Percentiles rank a stretch among this genome's conserved stretches.
These are phyloP conservation scores for Psittacula derbiana DNA, from an alignment of 2,797 vertebrate species.

Conservation along the genomic window DNA sequence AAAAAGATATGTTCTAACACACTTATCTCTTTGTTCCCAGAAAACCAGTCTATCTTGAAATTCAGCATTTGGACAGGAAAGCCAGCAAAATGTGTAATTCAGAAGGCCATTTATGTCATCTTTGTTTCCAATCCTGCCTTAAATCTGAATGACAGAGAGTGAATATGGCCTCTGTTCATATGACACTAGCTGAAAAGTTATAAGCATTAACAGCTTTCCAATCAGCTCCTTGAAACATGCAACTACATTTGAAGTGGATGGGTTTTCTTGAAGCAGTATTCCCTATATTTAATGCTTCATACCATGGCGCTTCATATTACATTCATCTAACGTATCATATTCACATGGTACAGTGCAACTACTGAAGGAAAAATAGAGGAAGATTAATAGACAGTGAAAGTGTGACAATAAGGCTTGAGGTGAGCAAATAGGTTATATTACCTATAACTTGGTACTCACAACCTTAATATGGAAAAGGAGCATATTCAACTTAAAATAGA, in stretches of 20 bases:
- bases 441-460: not conserved
- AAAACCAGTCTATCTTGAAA: constrained; percentile 15
- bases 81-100: not conserved
- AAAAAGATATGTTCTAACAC: not conserved
- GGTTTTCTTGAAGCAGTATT: not conserved
- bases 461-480: not conserved
- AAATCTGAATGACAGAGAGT: not conserved
- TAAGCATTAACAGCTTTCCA: not conserved
- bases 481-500: not conserved
- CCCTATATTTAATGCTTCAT: not conserved
- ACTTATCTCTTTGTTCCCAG: not conserved
- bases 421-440: not conserved
- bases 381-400: not conserved
- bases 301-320: not conserved
- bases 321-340: not conserved
- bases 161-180: not conserved
- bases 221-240: not conserved
- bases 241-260: not conserved
- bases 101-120: constrained; percentile 1
- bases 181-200: not conserved
- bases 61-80: not conserved
- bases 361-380: not conserved
- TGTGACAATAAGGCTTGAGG: not conserved
- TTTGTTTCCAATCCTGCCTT: not conserved
- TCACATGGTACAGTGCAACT: not conserved